Conservation (phyloP, 2,113 vertebrate genomes). For the Grantiella picta region DNA sequence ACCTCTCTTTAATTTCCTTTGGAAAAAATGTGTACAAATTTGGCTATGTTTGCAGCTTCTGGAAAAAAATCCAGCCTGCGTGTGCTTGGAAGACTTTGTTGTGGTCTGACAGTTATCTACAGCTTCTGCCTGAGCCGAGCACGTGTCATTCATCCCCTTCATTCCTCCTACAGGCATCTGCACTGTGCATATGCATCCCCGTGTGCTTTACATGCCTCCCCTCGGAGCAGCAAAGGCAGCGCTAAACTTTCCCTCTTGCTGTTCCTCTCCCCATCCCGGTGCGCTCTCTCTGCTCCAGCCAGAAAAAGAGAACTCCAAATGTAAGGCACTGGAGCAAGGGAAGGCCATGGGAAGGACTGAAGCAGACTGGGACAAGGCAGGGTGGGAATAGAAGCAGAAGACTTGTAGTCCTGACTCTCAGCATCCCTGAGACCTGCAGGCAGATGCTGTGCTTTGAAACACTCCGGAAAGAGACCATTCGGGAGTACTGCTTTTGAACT, state of each 20-base stretch:
- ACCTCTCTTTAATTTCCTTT: background rate
- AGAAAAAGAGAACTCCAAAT: background rate
- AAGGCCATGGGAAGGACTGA: accelerated
- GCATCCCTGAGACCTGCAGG: background rate
- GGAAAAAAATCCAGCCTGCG: background rate
- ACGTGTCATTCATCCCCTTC: background rate
- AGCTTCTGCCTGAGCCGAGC: background rate
- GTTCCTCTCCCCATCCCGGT: background rate
- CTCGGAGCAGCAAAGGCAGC: background rate
- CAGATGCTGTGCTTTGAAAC: accelerated
- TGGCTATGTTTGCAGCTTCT: background rate
- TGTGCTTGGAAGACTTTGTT: background rate
- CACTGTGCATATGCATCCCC: background rate
- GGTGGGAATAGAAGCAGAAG: background rate
- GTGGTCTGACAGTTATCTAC: background rate
- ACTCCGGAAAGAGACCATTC: accelerated
- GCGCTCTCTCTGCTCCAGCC: background rate
- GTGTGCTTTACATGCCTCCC: background rate
- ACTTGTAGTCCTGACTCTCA: background rate
- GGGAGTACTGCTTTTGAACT: background rate
- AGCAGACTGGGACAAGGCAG: background rate
- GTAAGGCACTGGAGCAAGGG: accelerated
- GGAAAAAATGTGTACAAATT: background rate
- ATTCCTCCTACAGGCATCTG: conserved; percentile 36
- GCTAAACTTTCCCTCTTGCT: background rate